Evolutionary conservation across 2,888 invertebrate species (phyloP).

Genomic region (Leptinotarsa rubiginosa): DNA sequence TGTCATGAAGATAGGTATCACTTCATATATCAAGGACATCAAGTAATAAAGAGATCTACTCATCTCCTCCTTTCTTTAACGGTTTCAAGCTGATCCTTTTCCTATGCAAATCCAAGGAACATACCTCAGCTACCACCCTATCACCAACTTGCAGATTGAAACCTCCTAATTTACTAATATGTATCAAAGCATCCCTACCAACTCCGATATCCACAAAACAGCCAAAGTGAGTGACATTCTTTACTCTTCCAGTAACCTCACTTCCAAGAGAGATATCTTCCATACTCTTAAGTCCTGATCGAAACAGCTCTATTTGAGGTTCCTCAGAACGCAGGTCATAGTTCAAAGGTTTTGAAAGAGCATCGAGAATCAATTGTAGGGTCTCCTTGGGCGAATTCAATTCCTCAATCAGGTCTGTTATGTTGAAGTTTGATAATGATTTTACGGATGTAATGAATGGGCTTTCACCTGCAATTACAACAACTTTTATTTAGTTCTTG

Average conservation of each 20-base stretch:
- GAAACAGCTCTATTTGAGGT: constrained; percentile 79
- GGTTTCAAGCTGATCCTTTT: constrained; percentile 67
- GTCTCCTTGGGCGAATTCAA: constrained; percentile 74
- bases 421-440: constrained; percentile 32
- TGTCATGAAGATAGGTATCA: too few relatives aligned
- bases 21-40: too few relatives aligned
- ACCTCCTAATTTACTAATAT: constrained; percentile 72
- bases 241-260: constrained; percentile 80
- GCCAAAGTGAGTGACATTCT: constrained; percentile 90
- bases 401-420: constrained; percentile 67
- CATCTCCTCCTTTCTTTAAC: constrained; percentile 4
- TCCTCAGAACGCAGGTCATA: constrained; percentile 80
- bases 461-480: constrained; percentile 14
- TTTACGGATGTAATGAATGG: constrained; percentile 45
- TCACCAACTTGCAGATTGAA: constrained; percentile 75
- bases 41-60: not conserved
- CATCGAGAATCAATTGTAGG: constrained; percentile 78
- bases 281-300: constrained; percentile 76
- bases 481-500: not conserved
- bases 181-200: constrained; percentile 78
- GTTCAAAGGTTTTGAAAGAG: constrained; percentile 76
- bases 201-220: constrained; percentile 91
- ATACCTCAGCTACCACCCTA: constrained; percentile 75
- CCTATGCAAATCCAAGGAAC: constrained; percentile 70
- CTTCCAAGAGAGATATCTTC: constrained; percentile 74